Conservation (phyloP, 1,140 invertebrate species). For the Copidosoma floridanum region DNA sequence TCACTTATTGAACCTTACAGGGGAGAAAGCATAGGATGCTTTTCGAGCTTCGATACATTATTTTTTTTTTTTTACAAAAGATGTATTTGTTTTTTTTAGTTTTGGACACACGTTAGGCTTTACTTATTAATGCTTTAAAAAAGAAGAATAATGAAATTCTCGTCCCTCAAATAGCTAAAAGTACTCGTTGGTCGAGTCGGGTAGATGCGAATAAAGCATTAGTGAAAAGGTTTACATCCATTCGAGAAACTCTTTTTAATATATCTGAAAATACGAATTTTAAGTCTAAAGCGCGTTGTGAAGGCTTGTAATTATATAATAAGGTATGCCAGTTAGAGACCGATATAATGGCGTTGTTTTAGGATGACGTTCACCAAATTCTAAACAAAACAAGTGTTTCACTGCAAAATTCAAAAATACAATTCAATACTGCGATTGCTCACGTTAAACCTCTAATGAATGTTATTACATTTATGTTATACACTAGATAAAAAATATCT, state of each 20-base stretch:
- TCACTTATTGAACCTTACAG: neutral
- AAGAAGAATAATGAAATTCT: neutral
- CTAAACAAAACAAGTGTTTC: neutral
- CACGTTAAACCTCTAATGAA: neutral
- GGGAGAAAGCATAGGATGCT: neutral
- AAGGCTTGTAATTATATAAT: neutral
- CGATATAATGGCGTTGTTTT: neutral
- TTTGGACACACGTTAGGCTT: neutral
- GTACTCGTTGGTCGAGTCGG: conserved; percentile 1
- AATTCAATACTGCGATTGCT: neutral
- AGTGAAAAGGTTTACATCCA: neutral
- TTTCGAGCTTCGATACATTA: neutral
- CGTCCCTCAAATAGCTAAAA: neutral
- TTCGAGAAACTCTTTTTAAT: neutral
- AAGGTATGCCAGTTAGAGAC: neutral
- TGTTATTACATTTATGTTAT: too few species aligned
- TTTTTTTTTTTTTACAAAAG: neutral
- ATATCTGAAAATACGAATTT: neutral
- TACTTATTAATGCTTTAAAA: neutral
- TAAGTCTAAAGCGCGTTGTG: neutral
- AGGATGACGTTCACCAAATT: neutral
- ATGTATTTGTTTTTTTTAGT: neutral
- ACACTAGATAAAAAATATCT: neutral
- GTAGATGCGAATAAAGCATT: neutral
- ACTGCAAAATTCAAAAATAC: neutral